Evolutionary conservation across 2,797 vertebrate species (phyloP).

Genomic region (Chaunax sp.): DNA sequence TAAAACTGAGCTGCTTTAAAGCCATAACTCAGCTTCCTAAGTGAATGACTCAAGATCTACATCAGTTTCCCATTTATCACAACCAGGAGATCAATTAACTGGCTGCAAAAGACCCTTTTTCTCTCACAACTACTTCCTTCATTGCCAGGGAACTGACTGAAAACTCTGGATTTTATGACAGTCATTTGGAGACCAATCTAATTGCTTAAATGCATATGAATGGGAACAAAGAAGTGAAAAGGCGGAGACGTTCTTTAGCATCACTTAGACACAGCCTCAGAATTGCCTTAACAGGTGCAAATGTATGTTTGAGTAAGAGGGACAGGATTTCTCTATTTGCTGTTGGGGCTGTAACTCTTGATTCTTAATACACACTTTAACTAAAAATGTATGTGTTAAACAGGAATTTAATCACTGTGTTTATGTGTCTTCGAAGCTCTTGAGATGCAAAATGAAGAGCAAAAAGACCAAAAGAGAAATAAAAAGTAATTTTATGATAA

Average conservation of each 20-base stretch:
- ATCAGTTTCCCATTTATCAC: conserved; percentile 35
- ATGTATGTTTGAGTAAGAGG: not conserved
- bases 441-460: too few relatives aligned
- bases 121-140: conserved; percentile 2
- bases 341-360: not conserved
- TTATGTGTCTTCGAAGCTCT: not conserved
- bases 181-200: conserved; percentile 27
- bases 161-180: conserved; percentile 45
- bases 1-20: not conserved
- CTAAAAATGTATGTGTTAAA: not conserved
- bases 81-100: conserved; percentile 10
- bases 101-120: not conserved
- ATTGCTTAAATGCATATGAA: conserved; percentile 42
- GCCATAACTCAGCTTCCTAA: conserved; percentile 4
- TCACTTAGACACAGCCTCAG: conserved; percentile 36
- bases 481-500: too few relatives aligned
- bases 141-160: conserved; percentile 7
- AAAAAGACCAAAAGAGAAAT: too few relatives aligned
- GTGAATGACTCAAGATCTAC: conserved; percentile 28
- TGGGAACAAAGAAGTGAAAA: conserved; percentile 39
- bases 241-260: conserved; percentile 38
- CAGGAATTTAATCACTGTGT: not conserved
- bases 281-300: conserved; percentile 42
- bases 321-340: not conserved
- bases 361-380: not conserved